Percentiles rank a stretch among this genome's conserved stretches.
Evolutionary conservation across 2,888 invertebrate genomes (phyloP).

Genomic region (Melanotus villosus): DNA sequence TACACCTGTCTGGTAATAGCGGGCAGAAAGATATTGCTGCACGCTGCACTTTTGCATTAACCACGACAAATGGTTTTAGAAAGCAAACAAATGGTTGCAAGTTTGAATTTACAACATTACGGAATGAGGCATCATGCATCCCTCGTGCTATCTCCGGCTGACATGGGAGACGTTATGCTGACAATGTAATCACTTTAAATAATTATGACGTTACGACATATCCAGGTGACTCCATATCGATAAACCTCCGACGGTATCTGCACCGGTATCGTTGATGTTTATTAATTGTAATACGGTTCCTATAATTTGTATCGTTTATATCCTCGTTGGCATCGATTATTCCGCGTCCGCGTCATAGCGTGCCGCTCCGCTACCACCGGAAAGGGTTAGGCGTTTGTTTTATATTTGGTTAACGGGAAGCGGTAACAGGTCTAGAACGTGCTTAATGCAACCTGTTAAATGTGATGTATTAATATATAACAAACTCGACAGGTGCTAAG

Average conservation of each 20-base stretch:
- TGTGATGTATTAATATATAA: constrained; percentile 20
- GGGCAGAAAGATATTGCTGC: constrained; percentile 37
- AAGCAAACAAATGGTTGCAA: constrained; percentile 46
- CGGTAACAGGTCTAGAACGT: constrained; percentile 17
- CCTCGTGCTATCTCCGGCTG: constrained; percentile 8
- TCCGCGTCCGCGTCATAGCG: constrained; percentile 44
- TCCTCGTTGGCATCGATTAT: constrained; percentile 53
- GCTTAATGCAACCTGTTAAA: constrained; percentile 12
- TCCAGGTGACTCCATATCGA: constrained; percentile 41
- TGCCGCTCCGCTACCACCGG: constrained; percentile 39
- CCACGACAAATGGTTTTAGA: constrained; percentile 48
- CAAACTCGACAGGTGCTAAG: background rate
- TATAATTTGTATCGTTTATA: constrained; percentile 49
- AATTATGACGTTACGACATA: constrained; percentile 28
- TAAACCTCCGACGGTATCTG: constrained; percentile 49
- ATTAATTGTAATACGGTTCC: constrained; percentile 51
- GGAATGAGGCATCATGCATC: constrained; percentile 26
- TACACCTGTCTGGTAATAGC: constrained; percentile 35
- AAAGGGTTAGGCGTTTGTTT: constrained; percentile 52
- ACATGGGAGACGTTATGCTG: constrained; percentile 25
- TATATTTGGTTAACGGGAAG: constrained; percentile 48
- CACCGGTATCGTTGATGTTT: constrained; percentile 51
- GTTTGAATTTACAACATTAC: constrained; percentile 41
- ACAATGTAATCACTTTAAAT: constrained; percentile 33
- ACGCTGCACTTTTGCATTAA: constrained; percentile 48